Evolutionary conservation across 2,888 invertebrate species (phyloP), one percentile per base, ranked within the genome.

Genomic region (Mesoligia furuncula): DNA sequence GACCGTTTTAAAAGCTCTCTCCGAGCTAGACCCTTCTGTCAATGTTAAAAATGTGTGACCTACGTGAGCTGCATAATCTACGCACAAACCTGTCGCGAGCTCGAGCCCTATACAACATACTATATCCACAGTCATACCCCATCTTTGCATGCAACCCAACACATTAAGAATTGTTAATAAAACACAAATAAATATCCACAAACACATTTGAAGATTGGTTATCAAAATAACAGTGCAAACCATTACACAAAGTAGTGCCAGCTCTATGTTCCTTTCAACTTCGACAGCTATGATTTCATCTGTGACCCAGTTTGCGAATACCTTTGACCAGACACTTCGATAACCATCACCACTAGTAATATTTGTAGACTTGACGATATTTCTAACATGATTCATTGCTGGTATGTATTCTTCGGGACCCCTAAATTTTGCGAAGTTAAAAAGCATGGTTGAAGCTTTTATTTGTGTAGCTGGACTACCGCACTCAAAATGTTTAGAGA

Each of bases 51-150:
- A 98, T 6, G 98, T 98, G 91, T 98, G 98, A 0, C 98, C 98
- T 11, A 98, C 98, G 90, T 98, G 98, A 5, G 98, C 98, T 0
- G 98, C 98, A 89, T 98, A 98, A 93, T 99, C 98, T 0, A 98
- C 98, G 90, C 98, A 98, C 72, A 99, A 95, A 71, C 98, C 98
- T 81, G 98, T 98, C 6, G 98, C 98, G 54, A 98, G 95, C 90
- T 98, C 98, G 20, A 98, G 95, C 48, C 98, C 98, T 75, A 98
- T 98, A 90, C 98, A 98, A 73, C 98, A 98, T 17, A 98, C 98
- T 73, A 98, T 97, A 92, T 98, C 98, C 61, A 99, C 98, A 6
- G 98, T 98, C 91, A 98, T 96, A 8, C 98, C 98, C 98, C 98
- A 98, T 85, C 97, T 97, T 91, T 98, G 98, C 98, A 98, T 98